phyloP scores from a whole-genome alignment of 2,888 invertebrate genomes.

The Zonitis immaculata region DNA sequence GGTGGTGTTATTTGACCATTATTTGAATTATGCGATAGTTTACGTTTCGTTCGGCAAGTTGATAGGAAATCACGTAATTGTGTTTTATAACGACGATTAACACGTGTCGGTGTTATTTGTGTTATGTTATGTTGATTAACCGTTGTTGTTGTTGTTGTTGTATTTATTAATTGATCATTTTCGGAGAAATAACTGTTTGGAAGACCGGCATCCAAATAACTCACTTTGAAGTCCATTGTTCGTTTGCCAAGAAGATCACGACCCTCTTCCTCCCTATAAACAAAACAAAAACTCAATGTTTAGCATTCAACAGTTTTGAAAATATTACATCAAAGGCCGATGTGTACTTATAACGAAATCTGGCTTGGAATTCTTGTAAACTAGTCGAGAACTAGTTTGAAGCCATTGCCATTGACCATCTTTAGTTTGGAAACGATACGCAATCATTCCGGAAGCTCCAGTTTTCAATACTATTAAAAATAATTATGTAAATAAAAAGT shows the following conservation, averaged over 20 bases:
- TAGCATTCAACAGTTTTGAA: not conserved
- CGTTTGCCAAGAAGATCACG: constrained; percentile 94
- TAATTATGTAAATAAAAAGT: too few relatives aligned
- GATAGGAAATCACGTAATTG: constrained; percentile 89
- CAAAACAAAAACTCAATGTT: constrained; percentile 5
- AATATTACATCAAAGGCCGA: constrained; percentile 92
- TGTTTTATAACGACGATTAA: constrained; percentile 87
- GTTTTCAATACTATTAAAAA: constrained; percentile 86
- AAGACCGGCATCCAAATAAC: constrained; percentile 91
- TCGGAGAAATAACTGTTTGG: constrained; percentile 89
- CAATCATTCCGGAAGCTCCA: constrained; percentile 98
- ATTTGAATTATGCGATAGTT: constrained; percentile 42
- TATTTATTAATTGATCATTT: constrained; percentile 67
- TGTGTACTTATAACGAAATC: constrained; percentile 99
- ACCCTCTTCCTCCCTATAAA: constrained; percentile 92
- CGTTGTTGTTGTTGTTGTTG: constrained; percentile 55
- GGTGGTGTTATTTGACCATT: constrained; percentile 47
- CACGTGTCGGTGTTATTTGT: constrained; percentile 65
- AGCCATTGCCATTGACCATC: constrained; percentile 96
- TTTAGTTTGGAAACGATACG: constrained; percentile 94
- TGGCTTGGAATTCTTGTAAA: constrained; percentile 99
- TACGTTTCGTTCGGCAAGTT: constrained; percentile 65
- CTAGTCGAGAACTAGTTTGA: constrained; percentile 93
- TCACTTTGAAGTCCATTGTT: constrained; percentile 98
- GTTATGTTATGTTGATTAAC: constrained; percentile 44